Base-by-base conservation (phyloP, 1,140 invertebrate genomes). In the Zelostemma sp. region DNA sequence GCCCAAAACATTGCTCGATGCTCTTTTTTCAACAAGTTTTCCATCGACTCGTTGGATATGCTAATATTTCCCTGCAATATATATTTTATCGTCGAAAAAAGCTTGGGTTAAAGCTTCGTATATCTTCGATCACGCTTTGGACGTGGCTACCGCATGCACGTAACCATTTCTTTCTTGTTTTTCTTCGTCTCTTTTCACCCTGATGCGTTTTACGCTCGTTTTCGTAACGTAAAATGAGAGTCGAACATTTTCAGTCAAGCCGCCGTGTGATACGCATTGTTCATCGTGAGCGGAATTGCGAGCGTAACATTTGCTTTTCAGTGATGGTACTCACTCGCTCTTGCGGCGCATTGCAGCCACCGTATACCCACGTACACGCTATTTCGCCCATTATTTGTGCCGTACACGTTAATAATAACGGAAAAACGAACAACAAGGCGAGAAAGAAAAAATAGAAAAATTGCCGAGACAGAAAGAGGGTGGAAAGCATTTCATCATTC, bases 241-340 rank as follows among this genome's bases (percentile, higher is more conserved):
- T 46, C 58, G 57, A 49, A 62, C 59, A 54, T 66, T 71, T 71
- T 62, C 68, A 71, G 62, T 71, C 68, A 62, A 66, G 58, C 62
- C 62, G 58, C 66, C 62, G 68, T 62, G 54, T 71, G 62, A 71
- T 71, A 66, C 62, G 58, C 62, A 71, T 71, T 71, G 62, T 71
- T 71, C 62, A 45, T 54, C 47, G 33, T 50, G 40, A 70, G 53
- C 68, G 61, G 51, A 47, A 69, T 62, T 18, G 56, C 60, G 19
- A 31, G 18, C 62, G 54, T 43, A 55, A 56, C 56, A 56, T 59
- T 60, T 59, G 56, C 48, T 51, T 50, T 46, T 50, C 41, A 53
- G 43, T 50, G 56, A 62, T 57, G 65, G 65, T 47, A 62, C 56
- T 67, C 31, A 48, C 16, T 59, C 46, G n/a, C 19, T 28, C 4